Conservation (phyloP, 2,888 invertebrate genomes). For the Apamea sordens region DNA sequence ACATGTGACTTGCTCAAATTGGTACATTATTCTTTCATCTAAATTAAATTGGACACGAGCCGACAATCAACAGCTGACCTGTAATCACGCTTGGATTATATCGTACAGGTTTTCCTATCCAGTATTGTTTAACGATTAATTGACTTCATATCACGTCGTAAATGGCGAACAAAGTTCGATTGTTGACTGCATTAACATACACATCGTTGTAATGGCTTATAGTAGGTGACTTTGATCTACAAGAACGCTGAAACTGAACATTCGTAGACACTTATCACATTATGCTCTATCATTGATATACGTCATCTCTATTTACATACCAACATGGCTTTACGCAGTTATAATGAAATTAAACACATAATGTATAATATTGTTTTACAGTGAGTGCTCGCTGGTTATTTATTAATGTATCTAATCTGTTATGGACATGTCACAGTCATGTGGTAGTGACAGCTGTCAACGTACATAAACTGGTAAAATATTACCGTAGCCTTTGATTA, state of each 20-base stretch:
- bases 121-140: slow-evolving; percentile 51
- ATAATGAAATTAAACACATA: slow-evolving; percentile 21
- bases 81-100: slow-evolving; percentile 43
- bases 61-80: slow-evolving; percentile 38
- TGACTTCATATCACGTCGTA: slow-evolving; percentile 47
- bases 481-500: slow-evolving; percentile 5
- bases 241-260: slow-evolving; percentile 44
- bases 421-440: neutral
- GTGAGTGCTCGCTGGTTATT: slow-evolving; percentile 9
- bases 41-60: slow-evolving; percentile 44
- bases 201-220: slow-evolving; percentile 55
- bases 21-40: slow-evolving; percentile 40
- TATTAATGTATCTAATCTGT: slow-evolving; percentile 14
- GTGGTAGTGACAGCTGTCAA: slow-evolving; percentile 3
- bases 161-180: slow-evolving; percentile 60
- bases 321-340: slow-evolving; percentile 26
- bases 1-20: slow-evolving; percentile 48
- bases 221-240: slow-evolving; percentile 52
- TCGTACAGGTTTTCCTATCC: slow-evolving; percentile 45
- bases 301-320: slow-evolving; percentile 54
- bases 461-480: neutral
- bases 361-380: neutral
- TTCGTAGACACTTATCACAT: slow-evolving; percentile 42
- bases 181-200: slow-evolving; percentile 53
- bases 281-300: slow-evolving; percentile 32